These are phyloP conservation scores for Drosophila formosana DNA, from an alignment of 2,888 invertebrate species.

Conservation along the genomic window DNA sequence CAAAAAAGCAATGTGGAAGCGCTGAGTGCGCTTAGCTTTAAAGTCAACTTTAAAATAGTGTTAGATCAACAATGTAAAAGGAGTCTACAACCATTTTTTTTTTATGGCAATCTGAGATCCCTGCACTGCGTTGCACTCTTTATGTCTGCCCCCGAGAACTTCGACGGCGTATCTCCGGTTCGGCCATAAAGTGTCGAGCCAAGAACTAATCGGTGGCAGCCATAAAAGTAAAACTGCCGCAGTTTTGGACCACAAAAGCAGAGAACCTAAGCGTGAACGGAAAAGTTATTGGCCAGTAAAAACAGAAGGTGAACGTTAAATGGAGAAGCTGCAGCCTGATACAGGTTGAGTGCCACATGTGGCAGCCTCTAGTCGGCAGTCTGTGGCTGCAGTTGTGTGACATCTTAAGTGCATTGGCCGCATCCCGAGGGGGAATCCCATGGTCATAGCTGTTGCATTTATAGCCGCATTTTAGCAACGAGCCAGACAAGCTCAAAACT, in stretches of 20 bases:
- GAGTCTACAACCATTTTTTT: not conserved
- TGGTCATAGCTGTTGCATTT: slow-evolving; percentile 54
- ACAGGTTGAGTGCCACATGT: slow-evolving; percentile 62
- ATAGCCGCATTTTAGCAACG: slow-evolving; percentile 59
- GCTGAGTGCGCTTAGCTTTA: not conserved
- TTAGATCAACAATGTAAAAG: slow-evolving; percentile 10
- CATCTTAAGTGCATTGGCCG: slow-evolving; percentile 75
- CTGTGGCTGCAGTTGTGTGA: slow-evolving; percentile 53
- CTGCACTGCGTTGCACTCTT: slow-evolving; percentile 27
- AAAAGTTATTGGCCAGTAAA: slow-evolving; percentile 57
- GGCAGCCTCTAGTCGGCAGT: slow-evolving; percentile 40
- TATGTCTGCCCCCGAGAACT: slow-evolving; percentile 30
- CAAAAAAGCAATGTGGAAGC: slow-evolving; percentile 17
- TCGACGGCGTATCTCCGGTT: slow-evolving; percentile 9
- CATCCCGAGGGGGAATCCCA: slow-evolving; percentile 15
- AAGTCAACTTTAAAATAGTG: not conserved
- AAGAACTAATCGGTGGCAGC: slow-evolving; percentile 72
- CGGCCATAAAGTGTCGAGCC: slow-evolving; percentile 59
- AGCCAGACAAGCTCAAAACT: slow-evolving; percentile 38
- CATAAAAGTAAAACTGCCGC: slow-evolving; percentile 56
- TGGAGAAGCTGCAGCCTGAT: slow-evolving; percentile 9
- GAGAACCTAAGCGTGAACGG: slow-evolving; percentile 4
- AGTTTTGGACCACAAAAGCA: slow-evolving; percentile 21
- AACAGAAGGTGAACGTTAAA: not conserved
- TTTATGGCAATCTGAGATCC: slow-evolving; percentile 7